Conservation (phyloP, 2,113 vertebrate genomes). For the Recurvirostra avosetta region DNA sequence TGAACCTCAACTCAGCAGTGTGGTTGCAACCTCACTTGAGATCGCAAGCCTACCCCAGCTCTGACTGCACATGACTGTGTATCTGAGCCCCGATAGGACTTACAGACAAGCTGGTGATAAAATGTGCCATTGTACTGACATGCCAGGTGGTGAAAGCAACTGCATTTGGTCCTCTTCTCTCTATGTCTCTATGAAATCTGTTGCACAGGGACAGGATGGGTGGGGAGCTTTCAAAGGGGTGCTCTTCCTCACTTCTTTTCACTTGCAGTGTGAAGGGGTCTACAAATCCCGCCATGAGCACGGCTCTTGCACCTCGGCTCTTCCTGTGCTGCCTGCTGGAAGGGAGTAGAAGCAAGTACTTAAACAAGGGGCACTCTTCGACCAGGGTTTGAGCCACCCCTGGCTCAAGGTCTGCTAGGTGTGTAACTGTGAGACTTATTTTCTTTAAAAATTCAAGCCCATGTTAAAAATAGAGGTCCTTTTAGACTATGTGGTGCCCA, state of each 20-base stretch:
- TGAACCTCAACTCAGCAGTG: fast-evolving
- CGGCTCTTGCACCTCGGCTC: neutral
- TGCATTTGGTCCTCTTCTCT: neutral
- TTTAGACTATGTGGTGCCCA: neutral
- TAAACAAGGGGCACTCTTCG: neutral
- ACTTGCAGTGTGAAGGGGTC: neutral
- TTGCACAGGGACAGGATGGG: neutral
- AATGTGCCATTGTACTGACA: neutral
- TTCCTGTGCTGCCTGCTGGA: neutral
- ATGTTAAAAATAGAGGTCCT: neutral
- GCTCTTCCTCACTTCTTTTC: neutral
- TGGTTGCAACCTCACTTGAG: neutral
- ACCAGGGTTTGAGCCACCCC: neutral
- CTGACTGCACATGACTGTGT: neutral
- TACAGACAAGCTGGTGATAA: neutral
- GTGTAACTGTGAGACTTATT: neutral
- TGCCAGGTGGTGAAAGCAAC: neutral
- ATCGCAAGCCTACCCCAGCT: neutral
- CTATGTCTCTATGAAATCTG: neutral
- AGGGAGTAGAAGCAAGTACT: neutral
- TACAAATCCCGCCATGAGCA: neutral
- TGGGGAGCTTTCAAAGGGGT: neutral
- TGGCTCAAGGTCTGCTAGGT: neutral
- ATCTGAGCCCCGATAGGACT: neutral
- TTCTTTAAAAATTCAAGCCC: neutral